These are phyloP conservation scores for Albula goreensis DNA, from an alignment of 2,113 vertebrate genomes.

Conservation along the genomic window DNA sequence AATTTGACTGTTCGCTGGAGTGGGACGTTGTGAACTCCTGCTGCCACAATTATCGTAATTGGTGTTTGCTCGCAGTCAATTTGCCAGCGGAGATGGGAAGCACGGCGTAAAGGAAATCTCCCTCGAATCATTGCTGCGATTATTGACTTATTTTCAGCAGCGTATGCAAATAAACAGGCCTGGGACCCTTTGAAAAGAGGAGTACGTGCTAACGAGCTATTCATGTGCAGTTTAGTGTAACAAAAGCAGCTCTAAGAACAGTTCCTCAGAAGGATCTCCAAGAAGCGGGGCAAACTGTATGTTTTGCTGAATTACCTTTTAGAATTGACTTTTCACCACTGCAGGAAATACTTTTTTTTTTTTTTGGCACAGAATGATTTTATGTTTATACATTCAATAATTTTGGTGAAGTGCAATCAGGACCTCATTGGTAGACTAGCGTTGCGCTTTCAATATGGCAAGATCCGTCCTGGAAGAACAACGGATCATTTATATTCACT, in stretches of 20 bases:
- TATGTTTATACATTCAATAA: background rate
- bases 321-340: background rate
- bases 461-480: background rate
- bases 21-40: slow-evolving; percentile 57
- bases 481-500: background rate
- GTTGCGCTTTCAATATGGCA: background rate
- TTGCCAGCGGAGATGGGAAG: slow-evolving; percentile 62
- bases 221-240: slow-evolving; percentile 15
- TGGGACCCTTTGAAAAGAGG: slow-evolving; percentile 3
- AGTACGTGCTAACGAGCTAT: slow-evolving; percentile 11
- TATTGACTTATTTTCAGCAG: slow-evolving; percentile 45
- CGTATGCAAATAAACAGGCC: slow-evolving; percentile 22
- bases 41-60: slow-evolving; percentile 65
- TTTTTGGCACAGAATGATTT: background rate
- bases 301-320: background rate
- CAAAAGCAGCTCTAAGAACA: slow-evolving; percentile 28
- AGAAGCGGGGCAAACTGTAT: background rate
- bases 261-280: background rate
- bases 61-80: slow-evolving; percentile 65
- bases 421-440: background rate
- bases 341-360: background rate
- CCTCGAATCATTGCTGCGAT: slow-evolving; percentile 40
- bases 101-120: slow-evolving; percentile 35
- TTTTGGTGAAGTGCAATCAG: background rate
- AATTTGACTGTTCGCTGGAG: slow-evolving; percentile 29